Percentiles rank a stretch among this genome's conserved stretches.
phyloP scores from a whole-genome alignment of 2,888 invertebrate species.

The Pandemis cinnamomeana region DNA sequence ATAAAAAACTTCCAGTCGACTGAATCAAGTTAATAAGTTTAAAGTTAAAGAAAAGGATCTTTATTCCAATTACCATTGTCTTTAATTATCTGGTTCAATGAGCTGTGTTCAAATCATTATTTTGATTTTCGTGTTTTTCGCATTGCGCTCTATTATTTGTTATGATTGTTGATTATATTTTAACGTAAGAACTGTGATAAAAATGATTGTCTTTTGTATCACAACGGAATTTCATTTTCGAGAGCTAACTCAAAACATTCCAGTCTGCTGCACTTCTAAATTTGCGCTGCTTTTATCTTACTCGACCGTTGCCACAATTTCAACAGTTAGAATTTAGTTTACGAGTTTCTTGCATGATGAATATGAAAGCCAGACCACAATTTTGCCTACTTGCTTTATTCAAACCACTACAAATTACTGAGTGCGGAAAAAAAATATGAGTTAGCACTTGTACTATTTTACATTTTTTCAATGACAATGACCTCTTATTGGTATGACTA shows the following conservation, averaged over 20 bases:
- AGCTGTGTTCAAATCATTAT: not conserved
- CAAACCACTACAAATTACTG: not conserved
- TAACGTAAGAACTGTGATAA: not conserved
- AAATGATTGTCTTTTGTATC: not conserved
- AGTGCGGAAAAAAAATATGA: not conserved
- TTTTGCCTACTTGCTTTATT: constrained; percentile 6
- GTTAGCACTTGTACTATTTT: not conserved
- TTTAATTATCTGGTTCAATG: not conserved
- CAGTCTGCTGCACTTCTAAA: constrained; percentile 16
- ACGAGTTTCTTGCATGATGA: constrained; percentile 7
- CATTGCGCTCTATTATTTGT: not conserved
- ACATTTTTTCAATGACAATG: not conserved
- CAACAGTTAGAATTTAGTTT: constrained; percentile 14
- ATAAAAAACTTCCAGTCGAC: not conserved
- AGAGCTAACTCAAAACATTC: constrained; percentile 3
- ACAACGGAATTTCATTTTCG: not conserved
- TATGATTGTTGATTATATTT: not conserved
- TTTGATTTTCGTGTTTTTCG: not conserved
- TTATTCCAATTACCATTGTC: not conserved
- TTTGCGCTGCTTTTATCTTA: constrained; percentile 10
- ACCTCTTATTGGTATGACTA: not conserved
- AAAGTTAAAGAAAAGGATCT: not conserved
- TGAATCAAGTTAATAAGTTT: not conserved
- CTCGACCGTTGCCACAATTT: constrained; percentile 8
- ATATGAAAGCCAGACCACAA: constrained; percentile 13